Conservation (phyloP, 2,888 invertebrate species). For the Chrysodeixis includens region DNA sequence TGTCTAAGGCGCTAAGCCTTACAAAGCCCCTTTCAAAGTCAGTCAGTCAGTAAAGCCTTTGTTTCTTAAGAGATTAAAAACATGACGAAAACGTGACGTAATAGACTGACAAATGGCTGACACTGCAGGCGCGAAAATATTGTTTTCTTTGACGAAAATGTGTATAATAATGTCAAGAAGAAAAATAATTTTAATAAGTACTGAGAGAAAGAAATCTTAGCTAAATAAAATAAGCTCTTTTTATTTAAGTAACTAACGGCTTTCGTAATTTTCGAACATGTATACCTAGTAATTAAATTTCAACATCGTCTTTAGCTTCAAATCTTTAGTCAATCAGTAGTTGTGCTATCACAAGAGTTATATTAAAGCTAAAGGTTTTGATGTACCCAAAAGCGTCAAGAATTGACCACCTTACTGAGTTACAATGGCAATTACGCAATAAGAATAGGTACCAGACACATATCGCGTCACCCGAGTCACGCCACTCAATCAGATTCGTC, state of each 20-base stretch:
- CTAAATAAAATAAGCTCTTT: no score
- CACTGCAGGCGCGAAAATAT: neutral
- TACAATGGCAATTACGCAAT: neutral
- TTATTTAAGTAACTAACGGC: no score
- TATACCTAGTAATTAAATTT: no score
- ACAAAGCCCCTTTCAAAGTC: constrained; percentile 3
- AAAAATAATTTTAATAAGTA: no score
- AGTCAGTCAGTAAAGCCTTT: neutral
- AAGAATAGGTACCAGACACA: neutral
- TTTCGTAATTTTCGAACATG: no score
- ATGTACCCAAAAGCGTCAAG: no score
- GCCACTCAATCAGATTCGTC: constrained; percentile 7
- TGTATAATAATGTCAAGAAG: neutral
- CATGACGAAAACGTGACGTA: neutral
- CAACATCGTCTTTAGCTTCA: no score
- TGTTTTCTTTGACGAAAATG: neutral
- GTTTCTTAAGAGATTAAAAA: constrained; percentile 8
- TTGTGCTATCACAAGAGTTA: no score
- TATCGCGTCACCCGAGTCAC: neutral
- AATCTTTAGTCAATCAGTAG: no score
- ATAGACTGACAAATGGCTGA: neutral
- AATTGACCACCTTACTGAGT: neutral
- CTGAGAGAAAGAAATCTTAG: no score
- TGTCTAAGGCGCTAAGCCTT: neutral
- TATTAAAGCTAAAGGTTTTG: no score